Conservation (phyloP, 92 coral and sea anemone species). For the Phenganax marumi region DNA sequence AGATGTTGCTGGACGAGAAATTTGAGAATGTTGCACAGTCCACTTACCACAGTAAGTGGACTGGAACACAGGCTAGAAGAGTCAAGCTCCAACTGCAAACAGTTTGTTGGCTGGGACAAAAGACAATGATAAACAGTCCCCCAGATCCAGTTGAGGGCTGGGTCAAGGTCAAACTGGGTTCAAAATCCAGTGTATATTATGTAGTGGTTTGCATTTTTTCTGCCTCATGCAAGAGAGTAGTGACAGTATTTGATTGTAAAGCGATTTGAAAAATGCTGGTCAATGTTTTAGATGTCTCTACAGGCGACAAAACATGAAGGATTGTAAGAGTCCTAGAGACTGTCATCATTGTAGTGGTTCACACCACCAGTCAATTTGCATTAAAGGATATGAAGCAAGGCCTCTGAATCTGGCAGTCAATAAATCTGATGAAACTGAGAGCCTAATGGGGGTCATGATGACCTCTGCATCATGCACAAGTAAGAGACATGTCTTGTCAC, state of each 20-base stretch:
- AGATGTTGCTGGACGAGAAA: too few species aligned
- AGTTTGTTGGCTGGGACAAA: not conserved
- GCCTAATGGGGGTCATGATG: not conserved
- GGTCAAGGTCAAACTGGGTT: not conserved
- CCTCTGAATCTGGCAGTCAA: too few species aligned
- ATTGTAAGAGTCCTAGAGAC: conserved; percentile 10
- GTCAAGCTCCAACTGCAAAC: conserved; percentile 7
- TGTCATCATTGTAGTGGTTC: conserved; percentile 20
- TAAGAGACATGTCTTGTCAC: not conserved
- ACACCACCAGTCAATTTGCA: conserved; percentile 29
- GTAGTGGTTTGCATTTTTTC: conserved; percentile 12
- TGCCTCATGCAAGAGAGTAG: conserved; percentile 21
- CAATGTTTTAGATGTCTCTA: conserved; percentile 15
- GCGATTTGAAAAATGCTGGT: not conserved
- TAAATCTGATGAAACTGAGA: too few species aligned
- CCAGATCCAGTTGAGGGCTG: too few species aligned
- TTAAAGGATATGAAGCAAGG: too few species aligned
- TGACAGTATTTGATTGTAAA: not conserved
- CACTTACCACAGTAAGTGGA: too few species aligned
- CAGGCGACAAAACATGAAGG: conserved; percentile 1
- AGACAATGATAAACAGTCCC: not conserved
- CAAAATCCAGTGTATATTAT: conserved; percentile 16
- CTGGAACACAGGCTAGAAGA: too few species aligned
- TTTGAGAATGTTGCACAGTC: too few species aligned
- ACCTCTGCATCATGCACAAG: not conserved